Conservation (phyloP, 2,888 invertebrate genomes). For the Eupsilia transversa region DNA sequence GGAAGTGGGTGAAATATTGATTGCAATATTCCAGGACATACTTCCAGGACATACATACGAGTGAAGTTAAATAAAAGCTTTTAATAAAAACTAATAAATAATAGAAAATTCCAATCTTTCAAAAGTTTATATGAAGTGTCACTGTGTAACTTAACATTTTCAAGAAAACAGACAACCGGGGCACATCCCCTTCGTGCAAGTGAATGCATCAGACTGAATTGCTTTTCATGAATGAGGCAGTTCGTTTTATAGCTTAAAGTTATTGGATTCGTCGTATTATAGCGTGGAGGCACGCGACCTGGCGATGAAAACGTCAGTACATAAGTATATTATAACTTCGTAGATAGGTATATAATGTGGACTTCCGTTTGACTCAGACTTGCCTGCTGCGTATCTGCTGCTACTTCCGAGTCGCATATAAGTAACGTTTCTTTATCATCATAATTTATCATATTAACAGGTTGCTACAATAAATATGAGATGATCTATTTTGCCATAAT, state of each 20-base stretch:
- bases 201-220: slow-evolving; percentile 67
- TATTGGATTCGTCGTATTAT: slow-evolving; percentile 61
- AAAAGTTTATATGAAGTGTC: slow-evolving; percentile 32
- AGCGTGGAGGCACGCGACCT: slow-evolving; percentile 50
- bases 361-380: slow-evolving; percentile 3
- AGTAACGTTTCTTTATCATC: neutral
- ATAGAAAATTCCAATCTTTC: neutral
- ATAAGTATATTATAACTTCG: neutral
- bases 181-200: slow-evolving; percentile 47
- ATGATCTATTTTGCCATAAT: neutral
- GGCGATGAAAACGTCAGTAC: slow-evolving; percentile 29
- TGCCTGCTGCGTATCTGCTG: neutral
- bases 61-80: no score
- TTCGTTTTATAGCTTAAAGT: slow-evolving; percentile 60
- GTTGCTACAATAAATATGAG: neutral
- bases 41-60: no score
- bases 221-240: slow-evolving; percentile 58
- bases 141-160: slow-evolving; percentile 5
- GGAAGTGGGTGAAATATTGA: no score
- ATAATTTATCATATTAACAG: neutral
- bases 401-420: neutral
- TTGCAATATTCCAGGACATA: no score
- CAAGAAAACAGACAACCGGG: slow-evolving; percentile 28
- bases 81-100: neutral
- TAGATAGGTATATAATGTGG: neutral